phyloP scores from a whole-genome alignment of 2,113 vertebrate genomes.

The Laticauda laticaudata region DNA sequence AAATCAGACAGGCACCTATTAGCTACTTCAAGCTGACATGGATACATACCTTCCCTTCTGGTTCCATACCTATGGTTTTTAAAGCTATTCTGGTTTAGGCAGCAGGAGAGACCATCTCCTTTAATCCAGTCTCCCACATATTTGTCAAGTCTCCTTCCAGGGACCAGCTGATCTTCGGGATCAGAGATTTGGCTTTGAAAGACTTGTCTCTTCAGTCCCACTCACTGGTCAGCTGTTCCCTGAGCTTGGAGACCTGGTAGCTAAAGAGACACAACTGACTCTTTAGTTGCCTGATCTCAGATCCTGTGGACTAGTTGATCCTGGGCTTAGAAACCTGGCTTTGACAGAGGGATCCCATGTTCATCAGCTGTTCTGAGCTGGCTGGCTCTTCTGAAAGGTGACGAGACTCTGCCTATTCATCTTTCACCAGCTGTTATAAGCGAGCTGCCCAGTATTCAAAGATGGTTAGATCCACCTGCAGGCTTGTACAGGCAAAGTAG shows the following conservation, averaged over 20 bases:
- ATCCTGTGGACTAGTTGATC: background rate
- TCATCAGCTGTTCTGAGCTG: background rate
- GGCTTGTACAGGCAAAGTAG: background rate
- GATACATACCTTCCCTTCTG: background rate
- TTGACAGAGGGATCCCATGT: background rate
- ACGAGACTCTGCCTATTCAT: background rate
- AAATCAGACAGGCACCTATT: background rate
- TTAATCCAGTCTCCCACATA: background rate
- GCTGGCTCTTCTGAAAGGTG: background rate
- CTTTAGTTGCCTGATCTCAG: background rate
- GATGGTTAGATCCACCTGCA: background rate
- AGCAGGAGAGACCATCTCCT: background rate
- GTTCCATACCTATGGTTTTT: background rate
- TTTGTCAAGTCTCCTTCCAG: background rate
- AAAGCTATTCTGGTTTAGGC: background rate
- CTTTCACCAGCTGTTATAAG: background rate
- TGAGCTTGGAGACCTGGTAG: background rate
- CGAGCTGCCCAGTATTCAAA: background rate
- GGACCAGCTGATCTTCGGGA: background rate
- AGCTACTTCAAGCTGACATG: background rate
- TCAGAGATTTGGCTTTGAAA: background rate
- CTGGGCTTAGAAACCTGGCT: background rate
- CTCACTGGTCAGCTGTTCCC: background rate
- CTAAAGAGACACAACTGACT: background rate
- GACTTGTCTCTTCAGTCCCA: background rate